A percentile compares a stretch with the other conserved stretches of the same genome.
Evolutionary conservation across 2,888 invertebrate species (phyloP).

Genomic region (Aplocera efformata): DNA sequence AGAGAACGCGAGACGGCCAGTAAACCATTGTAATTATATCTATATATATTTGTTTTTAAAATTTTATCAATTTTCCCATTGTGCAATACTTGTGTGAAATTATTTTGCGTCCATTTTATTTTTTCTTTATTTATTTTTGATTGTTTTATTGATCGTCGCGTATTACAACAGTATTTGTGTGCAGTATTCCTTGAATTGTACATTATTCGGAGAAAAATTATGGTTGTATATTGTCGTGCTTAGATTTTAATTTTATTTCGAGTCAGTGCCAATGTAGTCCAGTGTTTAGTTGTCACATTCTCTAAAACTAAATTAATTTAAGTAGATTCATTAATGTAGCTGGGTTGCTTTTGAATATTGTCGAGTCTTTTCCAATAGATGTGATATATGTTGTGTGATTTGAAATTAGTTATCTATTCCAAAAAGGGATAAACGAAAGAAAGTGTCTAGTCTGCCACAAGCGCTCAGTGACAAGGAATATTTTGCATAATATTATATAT

Average conservation of each 20-base stretch:
- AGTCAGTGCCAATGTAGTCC: conserved; percentile 57
- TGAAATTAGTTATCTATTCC: too few relatives aligned
- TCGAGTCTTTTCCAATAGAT: conserved; percentile 6
- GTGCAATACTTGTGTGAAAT: conserved; percentile 77
- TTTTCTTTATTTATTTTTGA: conserved; percentile 41
- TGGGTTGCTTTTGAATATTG: conserved; percentile 17
- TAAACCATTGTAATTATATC: conserved; percentile 29
- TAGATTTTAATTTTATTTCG: conserved; percentile 46
- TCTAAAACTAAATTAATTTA: conserved; percentile 13
- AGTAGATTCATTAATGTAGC: conserved; percentile 13
- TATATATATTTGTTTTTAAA: conserved; percentile 26
- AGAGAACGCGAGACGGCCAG: conserved; percentile 38
- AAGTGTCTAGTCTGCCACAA: too few relatives aligned
- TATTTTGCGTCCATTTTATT: conserved; percentile 74
- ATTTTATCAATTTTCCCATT: conserved; percentile 46
- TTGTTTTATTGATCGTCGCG: conserved; percentile 53
- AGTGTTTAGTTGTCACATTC: conserved; percentile 38
- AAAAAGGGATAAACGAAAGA: too few relatives aligned
- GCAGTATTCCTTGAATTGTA: conserved; percentile 60
- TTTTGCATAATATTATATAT: too few relatives aligned
- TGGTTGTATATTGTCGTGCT: conserved; percentile 25
- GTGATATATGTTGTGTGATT: neutral
- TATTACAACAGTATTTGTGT: conserved; percentile 68
- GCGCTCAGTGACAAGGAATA: too few relatives aligned
- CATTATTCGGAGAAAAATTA: conserved; percentile 34